Evolutionary conservation across 2,113 vertebrate genomes (phyloP).

Genomic region (Phyllostomus hastatus): DNA sequence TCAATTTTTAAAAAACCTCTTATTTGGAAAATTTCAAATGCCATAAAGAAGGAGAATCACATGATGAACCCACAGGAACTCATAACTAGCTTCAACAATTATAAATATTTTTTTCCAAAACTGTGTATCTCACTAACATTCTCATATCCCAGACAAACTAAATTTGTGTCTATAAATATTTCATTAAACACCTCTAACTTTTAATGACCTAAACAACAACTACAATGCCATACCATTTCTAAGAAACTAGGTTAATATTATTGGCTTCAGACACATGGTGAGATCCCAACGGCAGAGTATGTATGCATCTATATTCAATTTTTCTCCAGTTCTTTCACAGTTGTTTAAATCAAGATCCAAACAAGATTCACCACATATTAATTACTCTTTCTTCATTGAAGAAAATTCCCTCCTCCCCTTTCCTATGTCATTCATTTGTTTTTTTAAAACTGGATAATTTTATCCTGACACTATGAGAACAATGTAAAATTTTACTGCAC

Average conservation of each 20-base stretch:
- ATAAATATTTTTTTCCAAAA: neutral
- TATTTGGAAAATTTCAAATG: neutral
- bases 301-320: neutral
- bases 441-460: neutral
- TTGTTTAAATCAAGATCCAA: neutral
- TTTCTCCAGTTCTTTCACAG: neutral
- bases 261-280: neutral
- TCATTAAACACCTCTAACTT: neutral
- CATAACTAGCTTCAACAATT: neutral
- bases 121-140: neutral
- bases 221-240: neutral
- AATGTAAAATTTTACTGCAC: neutral
- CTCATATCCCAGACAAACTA: neutral
- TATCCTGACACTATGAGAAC: neutral
- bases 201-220: neutral
- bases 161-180: neutral
- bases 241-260: neutral
- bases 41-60: neutral
- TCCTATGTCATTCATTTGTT: neutral
- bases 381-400: neutral
- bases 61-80: neutral
- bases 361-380: neutral
- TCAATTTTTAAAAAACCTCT: neutral
- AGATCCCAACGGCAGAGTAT: too few species aligned
- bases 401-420: neutral